Evolutionary conservation across 1,140 invertebrate species (phyloP), one percentile per base, ranked within the genome.

Genomic region (Drosophila teissieri): DNA sequence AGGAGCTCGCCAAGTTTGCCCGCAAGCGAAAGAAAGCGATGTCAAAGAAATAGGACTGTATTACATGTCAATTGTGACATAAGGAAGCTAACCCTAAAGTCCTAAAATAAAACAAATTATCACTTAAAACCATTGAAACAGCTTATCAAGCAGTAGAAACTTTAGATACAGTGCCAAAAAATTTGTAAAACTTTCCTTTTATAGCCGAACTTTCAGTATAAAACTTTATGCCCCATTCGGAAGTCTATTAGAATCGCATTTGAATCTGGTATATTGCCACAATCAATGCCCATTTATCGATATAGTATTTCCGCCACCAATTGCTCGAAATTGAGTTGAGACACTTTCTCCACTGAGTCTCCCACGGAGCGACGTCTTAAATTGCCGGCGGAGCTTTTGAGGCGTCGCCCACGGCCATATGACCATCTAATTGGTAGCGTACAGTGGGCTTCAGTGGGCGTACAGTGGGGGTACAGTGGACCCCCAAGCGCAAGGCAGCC

Each of bases 341-440:
- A 27, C 45, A 40, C 46, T 51, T 40, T 36, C 39, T 24, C 36
- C 19, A 67, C 51, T 24, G 60, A 40, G 36, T n/a, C 39, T 17
- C 64, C 64, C 60, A 27, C 45, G n/a, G 64, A 3, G 64, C n/a
- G 27, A 4, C 37, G 65, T 27, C 44, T 70, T 48, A 27, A 70
- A 72, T 70, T 72, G 52, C 44, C 17, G 36, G 22, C 24, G 22
- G 11, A 55, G 67, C 51, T 36, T 46, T 39, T 15, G 14, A 22
- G 52, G n/a, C 61, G 2, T 31, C 44, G 63, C 39, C 7, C 19
- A 19, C 12, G 42, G 42, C 17, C 42, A 61, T 67, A 57, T 73
- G 67, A 67, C 37, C 61, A 61, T 36, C 77, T 84, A 84, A 84
- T 84, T 84, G 80, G 72, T 48, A 64, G 48, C 42, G 51, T 27